These are phyloP conservation scores for Pangasius mekongensis DNA, from an alignment of 2,797 vertebrate genomes.

Conservation along the genomic window DNA sequence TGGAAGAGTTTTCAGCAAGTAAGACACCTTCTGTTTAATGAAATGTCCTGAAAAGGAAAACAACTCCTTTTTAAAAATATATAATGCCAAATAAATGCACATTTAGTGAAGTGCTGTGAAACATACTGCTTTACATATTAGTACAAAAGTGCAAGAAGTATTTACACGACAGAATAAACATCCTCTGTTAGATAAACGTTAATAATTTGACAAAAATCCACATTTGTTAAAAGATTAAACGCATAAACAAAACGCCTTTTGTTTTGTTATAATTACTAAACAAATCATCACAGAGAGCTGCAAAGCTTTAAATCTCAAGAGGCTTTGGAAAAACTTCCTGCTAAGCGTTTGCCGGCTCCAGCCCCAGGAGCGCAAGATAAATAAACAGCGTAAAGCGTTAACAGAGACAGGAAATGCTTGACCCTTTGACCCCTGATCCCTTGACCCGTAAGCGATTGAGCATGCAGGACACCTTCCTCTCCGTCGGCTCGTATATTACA, in stretches of 20 bases:
- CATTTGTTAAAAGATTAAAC: no score
- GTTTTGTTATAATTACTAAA: background rate
- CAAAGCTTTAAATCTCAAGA: background rate
- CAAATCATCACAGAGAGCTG: background rate
- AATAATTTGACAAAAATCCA: background rate
- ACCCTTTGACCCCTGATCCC: conserved; percentile 34
- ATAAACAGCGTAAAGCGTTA: background rate
- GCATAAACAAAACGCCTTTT: background rate
- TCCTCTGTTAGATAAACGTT: background rate
- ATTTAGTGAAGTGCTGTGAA: no score
- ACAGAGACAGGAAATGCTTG: conserved; percentile 35
- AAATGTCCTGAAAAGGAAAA: no score
- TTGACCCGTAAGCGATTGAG: conserved; percentile 25
- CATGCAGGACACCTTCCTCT: conserved; percentile 8
- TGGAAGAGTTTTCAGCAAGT: no score
- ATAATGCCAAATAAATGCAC: no score
- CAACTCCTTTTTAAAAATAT: no score
- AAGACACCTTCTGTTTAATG: no score
- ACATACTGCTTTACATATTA: no score
- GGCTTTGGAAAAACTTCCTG: background rate
- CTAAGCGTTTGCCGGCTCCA: background rate
- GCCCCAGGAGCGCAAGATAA: background rate
- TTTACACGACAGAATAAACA: no score
- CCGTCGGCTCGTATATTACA: conserved; percentile 1
- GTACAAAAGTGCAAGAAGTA: background rate